Evolutionary conservation across 1,140 invertebrate species (phyloP).

Genomic region (Thaumatotibia leucotreta): DNA sequence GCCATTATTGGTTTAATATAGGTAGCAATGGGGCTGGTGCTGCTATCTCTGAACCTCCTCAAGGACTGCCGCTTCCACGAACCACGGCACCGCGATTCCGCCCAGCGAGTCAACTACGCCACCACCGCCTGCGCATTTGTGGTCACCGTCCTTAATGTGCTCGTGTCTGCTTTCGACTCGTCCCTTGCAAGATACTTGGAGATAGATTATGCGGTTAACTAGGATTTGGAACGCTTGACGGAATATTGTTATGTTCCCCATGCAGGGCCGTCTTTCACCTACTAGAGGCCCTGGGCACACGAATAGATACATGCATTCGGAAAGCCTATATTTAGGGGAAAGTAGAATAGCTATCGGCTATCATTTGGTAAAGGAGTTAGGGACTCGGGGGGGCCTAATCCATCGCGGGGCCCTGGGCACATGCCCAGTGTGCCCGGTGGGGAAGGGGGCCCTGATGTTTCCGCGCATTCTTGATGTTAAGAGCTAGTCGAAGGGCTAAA

Average conservation of each 20-base stretch:
- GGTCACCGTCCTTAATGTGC: conserved; percentile 86
- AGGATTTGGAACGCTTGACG: not conserved
- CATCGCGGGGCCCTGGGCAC: no score
- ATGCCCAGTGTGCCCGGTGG: no score
- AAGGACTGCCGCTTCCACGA: conserved; percentile 86
- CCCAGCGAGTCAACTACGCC: conserved; percentile 83
- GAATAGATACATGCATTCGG: not conserved
- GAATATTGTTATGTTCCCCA: conserved; percentile 1
- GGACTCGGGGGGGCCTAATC: no score
- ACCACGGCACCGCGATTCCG: conserved; percentile 81
- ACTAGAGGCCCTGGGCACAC: no score
- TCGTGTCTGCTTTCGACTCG: conserved; percentile 88
- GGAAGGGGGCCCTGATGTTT: no score
- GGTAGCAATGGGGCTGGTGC: conserved; percentile 80
- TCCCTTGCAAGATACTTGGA: conserved; percentile 75
- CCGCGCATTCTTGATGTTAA: no score
- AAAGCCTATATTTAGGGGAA: no score
- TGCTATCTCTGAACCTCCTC: conserved; percentile 83
- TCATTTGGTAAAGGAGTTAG: no score
- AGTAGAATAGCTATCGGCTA: no score
- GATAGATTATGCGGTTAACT: conserved; percentile 41
- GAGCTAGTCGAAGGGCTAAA: no score
- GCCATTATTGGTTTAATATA: conserved; percentile 24
- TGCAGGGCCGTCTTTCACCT: no score
- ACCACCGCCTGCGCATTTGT: conserved; percentile 83